These are phyloP conservation scores for Ammospiza nelsoni DNA, from an alignment of 2,113 vertebrate genomes.

Conservation along the genomic window DNA sequence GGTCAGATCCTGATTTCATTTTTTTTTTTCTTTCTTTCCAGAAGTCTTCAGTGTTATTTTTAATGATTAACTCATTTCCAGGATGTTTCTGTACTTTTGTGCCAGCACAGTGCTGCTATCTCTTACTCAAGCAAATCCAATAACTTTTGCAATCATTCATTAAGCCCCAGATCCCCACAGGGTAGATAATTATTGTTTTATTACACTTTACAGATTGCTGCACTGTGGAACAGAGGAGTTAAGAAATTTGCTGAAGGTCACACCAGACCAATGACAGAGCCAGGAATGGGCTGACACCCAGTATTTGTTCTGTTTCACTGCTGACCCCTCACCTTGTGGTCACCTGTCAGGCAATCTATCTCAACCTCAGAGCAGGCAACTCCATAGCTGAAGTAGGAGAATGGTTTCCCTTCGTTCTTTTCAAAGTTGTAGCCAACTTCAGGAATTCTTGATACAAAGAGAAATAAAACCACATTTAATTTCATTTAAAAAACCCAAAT, in stretches of 20 bases:
- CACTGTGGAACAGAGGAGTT: constrained; percentile 14
- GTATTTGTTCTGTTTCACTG: not conserved
- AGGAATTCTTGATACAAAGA: constrained; percentile 79
- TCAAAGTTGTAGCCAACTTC: constrained; percentile 85
- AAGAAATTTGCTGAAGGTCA: constrained; percentile 49
- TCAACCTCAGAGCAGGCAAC: constrained; percentile 94
- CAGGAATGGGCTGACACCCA: not conserved
- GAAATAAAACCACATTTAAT: not conserved
- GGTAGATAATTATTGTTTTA: constrained; percentile 20
- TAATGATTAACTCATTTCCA: constrained; percentile 5
- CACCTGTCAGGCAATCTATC: constrained; percentile 94
- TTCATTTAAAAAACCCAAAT: not conserved
- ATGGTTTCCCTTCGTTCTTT: constrained; percentile 85
- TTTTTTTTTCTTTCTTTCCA: not conserved
- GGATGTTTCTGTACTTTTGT: not conserved
- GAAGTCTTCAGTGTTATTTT: not conserved
- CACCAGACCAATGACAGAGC: constrained; percentile 37
- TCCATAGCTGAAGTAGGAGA: constrained; percentile 89
- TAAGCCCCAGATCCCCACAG: not conserved
- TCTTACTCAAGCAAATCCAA: constrained; percentile 8
- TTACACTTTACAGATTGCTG: not conserved
- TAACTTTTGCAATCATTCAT: constrained; percentile 36
- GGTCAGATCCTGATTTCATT: not conserved
- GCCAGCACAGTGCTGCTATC: not conserved
- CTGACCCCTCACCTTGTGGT: constrained; percentile 85